Percentiles rank a stretch among this genome's conserved stretches.
phyloP scores from a whole-genome alignment of 2,888 invertebrate species.

The Malachius bipustulatus region DNA sequence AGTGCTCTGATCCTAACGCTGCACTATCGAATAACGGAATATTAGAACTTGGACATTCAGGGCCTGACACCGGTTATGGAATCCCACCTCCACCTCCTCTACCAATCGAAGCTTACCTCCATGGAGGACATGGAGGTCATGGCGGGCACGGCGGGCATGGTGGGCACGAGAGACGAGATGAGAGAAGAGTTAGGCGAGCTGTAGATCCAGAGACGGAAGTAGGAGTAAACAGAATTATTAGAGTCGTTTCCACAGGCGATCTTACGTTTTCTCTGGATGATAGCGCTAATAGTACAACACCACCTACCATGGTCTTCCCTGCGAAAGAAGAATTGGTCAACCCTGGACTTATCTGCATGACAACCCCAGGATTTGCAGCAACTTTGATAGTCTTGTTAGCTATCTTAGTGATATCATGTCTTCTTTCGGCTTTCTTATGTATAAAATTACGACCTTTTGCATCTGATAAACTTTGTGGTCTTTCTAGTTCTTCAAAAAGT shows the following conservation, averaged over 20 bases:
- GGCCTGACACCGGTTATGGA: slow-evolving; percentile 50
- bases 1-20: slow-evolving; percentile 55
- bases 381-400: slow-evolving; percentile 72
- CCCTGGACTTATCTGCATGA: slow-evolving; percentile 74
- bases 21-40: slow-evolving; percentile 33
- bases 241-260: slow-evolving; percentile 86
- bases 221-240: slow-evolving; percentile 78
- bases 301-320: slow-evolving; percentile 59
- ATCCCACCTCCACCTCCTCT: slow-evolving; percentile 52
- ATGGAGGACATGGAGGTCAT: slow-evolving; percentile 55
- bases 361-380: slow-evolving; percentile 84
- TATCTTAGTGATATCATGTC: slow-evolving; percentile 72
- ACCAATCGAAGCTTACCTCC: slow-evolving; percentile 51
- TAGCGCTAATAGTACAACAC: slow-evolving; percentile 43
- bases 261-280: slow-evolving; percentile 74
- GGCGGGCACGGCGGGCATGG: too few species aligned
- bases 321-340: slow-evolving; percentile 43
- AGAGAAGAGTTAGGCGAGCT: slow-evolving; percentile 56
- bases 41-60: slow-evolving; percentile 46
- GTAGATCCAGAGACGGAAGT: slow-evolving; percentile 63
- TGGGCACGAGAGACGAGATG: too few species aligned
- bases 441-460: slow-evolving; percentile 64
- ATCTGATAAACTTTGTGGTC: slow-evolving; percentile 31
- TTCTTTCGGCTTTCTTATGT: slow-evolving; percentile 76
- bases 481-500: slow-evolving; percentile 18